These are phyloP conservation scores for Ditylenchus dipsaci DNA, from an alignment of 1,140 invertebrate genomes.

Conservation along the genomic window DNA sequence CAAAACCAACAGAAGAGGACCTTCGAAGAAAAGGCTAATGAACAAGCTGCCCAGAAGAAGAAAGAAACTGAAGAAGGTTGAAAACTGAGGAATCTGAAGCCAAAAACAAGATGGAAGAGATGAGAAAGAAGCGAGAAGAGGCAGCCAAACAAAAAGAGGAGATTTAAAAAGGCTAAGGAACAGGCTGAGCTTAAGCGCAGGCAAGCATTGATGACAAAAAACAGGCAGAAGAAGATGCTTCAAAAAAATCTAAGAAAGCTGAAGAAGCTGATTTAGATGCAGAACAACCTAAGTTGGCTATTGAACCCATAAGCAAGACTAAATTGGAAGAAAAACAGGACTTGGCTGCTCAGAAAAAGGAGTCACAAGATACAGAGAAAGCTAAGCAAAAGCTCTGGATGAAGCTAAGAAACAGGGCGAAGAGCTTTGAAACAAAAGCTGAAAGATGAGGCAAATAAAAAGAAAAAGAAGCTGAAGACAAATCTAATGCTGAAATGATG, in stretches of 20 bases:
- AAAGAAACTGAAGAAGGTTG: neutral
- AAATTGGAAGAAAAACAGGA: too few species aligned
- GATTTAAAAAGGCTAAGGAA: constrained; percentile 10
- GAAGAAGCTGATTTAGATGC: too few species aligned
- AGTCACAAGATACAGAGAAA: constrained; percentile 12
- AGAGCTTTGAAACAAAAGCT: constrained; percentile 5
- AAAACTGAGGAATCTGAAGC: constrained; percentile 4
- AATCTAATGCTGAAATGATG: neutral
- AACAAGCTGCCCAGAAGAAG: neutral
- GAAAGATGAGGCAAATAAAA: neutral
- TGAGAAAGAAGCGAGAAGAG: neutral
- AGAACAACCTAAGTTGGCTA: neutral
- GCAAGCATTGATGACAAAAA: neutral
- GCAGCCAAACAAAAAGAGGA: constrained; percentile 10
- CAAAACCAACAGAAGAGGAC: constrained; percentile 3
- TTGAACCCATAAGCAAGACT: constrained; percentile 1
- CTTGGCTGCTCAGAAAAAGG: too few species aligned
- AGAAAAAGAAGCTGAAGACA: constrained; percentile 15
- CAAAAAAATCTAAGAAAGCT: too few species aligned
- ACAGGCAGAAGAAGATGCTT: too few species aligned
- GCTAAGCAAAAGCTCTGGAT: constrained; percentile 1
- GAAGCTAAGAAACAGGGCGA: constrained; percentile 1
- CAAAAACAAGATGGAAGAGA: constrained; percentile 6
- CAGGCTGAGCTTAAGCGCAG: constrained; percentile 1
- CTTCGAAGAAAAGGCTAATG: neutral